Conservation (phyloP, 2,797 vertebrate genomes). For the Kryptopterus vitreolus region DNA sequence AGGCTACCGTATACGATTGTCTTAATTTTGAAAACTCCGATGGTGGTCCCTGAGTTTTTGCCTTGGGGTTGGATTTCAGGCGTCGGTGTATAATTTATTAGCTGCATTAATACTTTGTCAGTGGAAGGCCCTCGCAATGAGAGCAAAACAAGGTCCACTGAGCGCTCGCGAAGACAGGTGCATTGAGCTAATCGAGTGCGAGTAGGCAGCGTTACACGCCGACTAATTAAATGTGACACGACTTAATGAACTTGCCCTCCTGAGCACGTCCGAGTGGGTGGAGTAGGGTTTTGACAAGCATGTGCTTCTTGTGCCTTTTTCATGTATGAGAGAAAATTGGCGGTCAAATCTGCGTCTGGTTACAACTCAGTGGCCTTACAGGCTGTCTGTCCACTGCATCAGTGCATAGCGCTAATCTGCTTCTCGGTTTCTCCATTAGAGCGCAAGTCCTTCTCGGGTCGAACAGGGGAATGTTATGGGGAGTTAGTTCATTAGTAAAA, state of each 20-base stretch:
- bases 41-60: neutral
- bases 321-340: slow-evolving; percentile 1
- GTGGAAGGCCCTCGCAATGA: neutral
- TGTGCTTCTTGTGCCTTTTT: neutral
- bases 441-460: neutral
- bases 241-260: slow-evolving; percentile 31
- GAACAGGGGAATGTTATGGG: neutral
- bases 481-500: slow-evolving; percentile 21
- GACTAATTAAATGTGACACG: slow-evolving; percentile 48
- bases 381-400: neutral
- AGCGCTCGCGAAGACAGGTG: slow-evolving; percentile 34
- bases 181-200: slow-evolving; percentile 3
- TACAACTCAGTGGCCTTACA: slow-evolving; percentile 13
- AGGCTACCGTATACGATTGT: neutral
- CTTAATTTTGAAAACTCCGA: neutral
- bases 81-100: neutral
- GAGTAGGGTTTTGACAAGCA: neutral
- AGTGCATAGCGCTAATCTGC: neutral
- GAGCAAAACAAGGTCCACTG: neutral
- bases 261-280: slow-evolving; percentile 10
- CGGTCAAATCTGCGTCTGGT: slow-evolving; percentile 16
- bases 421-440: neutral
- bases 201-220: slow-evolving; percentile 35
- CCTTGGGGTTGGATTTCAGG: neutral
- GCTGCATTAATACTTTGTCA: neutral